Evolutionary conservation across 2,113 vertebrate species (phyloP), one percentile per base, ranked within the genome.

Genomic region (Ailuropoda melanoleuca): DNA sequence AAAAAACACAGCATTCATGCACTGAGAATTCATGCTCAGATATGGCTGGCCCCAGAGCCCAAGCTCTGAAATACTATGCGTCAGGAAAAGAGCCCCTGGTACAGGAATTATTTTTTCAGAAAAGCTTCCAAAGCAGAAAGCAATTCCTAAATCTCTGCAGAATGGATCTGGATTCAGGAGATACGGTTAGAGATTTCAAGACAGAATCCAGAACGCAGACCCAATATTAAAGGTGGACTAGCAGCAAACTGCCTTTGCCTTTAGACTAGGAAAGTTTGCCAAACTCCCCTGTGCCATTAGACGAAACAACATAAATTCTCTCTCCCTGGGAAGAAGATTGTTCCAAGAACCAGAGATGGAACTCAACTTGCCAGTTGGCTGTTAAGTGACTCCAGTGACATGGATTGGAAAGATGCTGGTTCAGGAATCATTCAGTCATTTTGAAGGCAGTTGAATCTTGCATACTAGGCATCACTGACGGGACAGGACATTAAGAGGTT

Each of bases 351-450:
- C 26, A 95, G 80, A 96, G 46, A 96, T 80, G 62, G 24, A 87
- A 95, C 83, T 84, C 97, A 80, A 93, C 80, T 96, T 97, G 80
- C 80, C 68, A 88, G 23, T 96, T 97, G 94, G 94, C 90, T 97
- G 24, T 95, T 84, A 82, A 96, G 19, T 39, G 56, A 90, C 89
- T 96, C 68, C 43, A 75, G 46, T 72, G 90, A 95, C 55, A 84
- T 60, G 80, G 68, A 84, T 88, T 88, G 58, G 81, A 96, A 87
- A 92, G 96, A 95, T 55, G 43, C 34, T 97, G 34, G 55, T 88
- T 95, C 15, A 34, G 10, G 14, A 68, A 86, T 62, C 78, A 60
- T 58, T 98, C 48, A 39, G 60, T 86, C 50, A 19, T 6, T 72
- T 10, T 83, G 92, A 92, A 95, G 64, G 48, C 85, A 94, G 89